Evolutionary conservation across 1,140 invertebrate species (phyloP), one percentile per base, ranked within the genome.

Genomic region (Zaprionus ghesquierei): DNA sequence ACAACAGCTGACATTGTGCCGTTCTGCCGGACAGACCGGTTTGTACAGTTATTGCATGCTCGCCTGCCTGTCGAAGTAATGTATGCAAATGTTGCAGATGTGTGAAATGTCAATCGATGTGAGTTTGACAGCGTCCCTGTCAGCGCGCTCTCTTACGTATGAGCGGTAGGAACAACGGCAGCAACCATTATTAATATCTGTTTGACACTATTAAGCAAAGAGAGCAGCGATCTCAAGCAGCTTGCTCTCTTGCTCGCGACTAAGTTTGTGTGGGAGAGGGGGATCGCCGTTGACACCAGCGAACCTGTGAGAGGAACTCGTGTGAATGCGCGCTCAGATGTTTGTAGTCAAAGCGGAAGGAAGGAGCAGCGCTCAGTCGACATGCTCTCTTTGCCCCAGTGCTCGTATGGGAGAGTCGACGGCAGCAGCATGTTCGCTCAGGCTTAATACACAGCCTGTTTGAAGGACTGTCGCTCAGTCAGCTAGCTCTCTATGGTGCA

Each of bases 1-100:
- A 62, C 50, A 56, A 69, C 41, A 15, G 27, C 29, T 69, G 65
- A 27, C 65, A 69, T 56, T 69, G 50, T 49, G 31, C 20, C 15
- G 49, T 46, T 51, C 50, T 68, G 29, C 9, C 25, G 15, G 38
- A 15, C 31, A 58, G 20, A 23, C 51, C 3, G 18, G 27, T 54
- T 54, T 58, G 2, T 59, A 25, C 54, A 59, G 44, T 44, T 65
- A 53, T 31, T 27, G 62, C 15, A 38, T n/a, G 33, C 13, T 1
- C 13, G 33, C 27, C 27, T 29, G 27, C 27, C 27, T n/a, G n/a
- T n/a, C n/a, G n/a, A 35, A 35, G 13, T 10, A 35, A 35, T 29
- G n/a, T n/a, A 35, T 35, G 10, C 33, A n/a, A 35, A 35, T 29
- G 27, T 9, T 29, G 27, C 35, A 38, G 18, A 10, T 22, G 41